These are phyloP conservation scores for Urocynchramus pylzowi DNA, from an alignment of 2,113 vertebrate species.

Conservation along the genomic window DNA sequence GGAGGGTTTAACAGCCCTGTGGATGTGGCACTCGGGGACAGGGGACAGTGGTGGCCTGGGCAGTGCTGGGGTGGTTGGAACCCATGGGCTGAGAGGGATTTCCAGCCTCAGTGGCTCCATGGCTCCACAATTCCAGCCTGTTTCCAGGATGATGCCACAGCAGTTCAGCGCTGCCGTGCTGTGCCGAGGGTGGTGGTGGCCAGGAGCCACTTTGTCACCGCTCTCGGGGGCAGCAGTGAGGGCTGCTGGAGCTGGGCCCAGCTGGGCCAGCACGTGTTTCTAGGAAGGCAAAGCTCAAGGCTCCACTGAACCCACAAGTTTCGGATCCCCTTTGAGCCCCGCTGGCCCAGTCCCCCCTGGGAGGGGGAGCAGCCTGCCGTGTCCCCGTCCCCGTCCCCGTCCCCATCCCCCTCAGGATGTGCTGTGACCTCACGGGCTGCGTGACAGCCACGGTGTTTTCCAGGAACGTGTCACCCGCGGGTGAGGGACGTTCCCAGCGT, in stretches of 20 bases:
- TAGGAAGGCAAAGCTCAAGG: background rate
- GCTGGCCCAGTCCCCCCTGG: background rate
- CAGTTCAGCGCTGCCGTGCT: no score
- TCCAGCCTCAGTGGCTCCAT: background rate
- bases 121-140: background rate
- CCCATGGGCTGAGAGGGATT: fast-evolving
- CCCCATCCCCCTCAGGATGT: background rate
- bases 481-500: background rate
- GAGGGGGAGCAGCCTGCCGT: background rate
- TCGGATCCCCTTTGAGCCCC: background rate
- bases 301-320: background rate
- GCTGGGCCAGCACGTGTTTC: background rate
- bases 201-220: background rate
- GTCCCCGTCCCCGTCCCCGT: background rate
- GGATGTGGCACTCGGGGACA: background rate
- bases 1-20: background rate
- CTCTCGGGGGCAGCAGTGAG: background rate
- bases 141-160: fast-evolving
- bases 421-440: background rate
- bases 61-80: background rate
- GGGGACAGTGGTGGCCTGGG: background rate
- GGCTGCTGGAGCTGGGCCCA: background rate
- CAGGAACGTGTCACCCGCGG: background rate
- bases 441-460: background rate
- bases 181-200: background rate